Conservation (phyloP, 1,140 invertebrate genomes). For the Drosophila obscura region DNA sequence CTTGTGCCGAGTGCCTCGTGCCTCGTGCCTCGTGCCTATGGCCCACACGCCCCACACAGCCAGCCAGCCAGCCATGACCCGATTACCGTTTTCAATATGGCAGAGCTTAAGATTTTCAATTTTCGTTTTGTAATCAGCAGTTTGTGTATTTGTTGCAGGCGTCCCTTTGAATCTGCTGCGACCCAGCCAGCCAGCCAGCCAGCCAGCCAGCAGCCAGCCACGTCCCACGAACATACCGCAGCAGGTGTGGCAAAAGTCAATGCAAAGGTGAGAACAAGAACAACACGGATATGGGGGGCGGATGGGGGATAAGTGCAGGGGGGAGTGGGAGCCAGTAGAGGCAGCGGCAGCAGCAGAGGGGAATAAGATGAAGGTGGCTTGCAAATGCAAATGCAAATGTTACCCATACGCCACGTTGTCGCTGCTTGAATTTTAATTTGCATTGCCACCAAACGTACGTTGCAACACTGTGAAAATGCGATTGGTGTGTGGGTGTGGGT, state of each 20-base stretch:
- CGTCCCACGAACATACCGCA: slow-evolving; percentile 43
- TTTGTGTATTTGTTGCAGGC: slow-evolving; percentile 53
- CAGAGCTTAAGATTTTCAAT: slow-evolving; percentile 78
- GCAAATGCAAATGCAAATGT: slow-evolving; percentile 68
- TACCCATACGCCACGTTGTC: slow-evolving; percentile 65
- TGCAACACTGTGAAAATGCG: slow-evolving; percentile 51
- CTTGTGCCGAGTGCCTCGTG: background rate
- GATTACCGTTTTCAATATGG: slow-evolving; percentile 63
- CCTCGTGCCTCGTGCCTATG: background rate
- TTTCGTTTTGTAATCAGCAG: slow-evolving; percentile 76
- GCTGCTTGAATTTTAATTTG: slow-evolving; percentile 80
- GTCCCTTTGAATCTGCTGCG: too few relatives aligned
- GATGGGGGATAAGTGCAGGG: background rate
- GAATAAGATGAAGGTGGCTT: slow-evolving; percentile 5
- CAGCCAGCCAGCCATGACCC: slow-evolving; percentile 5
- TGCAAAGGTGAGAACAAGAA: slow-evolving; percentile 51
- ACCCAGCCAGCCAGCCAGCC: background rate
- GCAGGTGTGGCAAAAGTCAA: slow-evolving; percentile 77
- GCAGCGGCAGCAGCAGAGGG: background rate
- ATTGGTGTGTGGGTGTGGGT: background rate
- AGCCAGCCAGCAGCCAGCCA: background rate
- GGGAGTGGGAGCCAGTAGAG: background rate
- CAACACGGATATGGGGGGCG: background rate
- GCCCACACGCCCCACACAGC: background rate
- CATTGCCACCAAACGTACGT: slow-evolving; percentile 51